Evolutionary conservation across 2,797 vertebrate species (phyloP), one percentile per base, ranked within the genome.

Genomic region (Glyptemys insculpta): DNA sequence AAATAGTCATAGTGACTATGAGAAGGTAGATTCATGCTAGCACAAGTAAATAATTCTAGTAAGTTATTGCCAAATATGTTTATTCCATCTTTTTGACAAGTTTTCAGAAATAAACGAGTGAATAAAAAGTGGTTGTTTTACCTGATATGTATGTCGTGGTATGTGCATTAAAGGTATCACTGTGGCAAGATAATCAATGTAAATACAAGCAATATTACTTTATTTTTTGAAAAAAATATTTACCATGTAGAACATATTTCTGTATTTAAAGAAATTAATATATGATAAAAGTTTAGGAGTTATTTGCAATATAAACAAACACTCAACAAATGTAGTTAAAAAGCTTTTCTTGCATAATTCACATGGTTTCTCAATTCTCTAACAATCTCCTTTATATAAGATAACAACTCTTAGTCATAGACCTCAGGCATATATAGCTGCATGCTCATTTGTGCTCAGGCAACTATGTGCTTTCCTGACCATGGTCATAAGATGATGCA

Each of bases 351-450:
- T 97, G 91, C 89, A 54, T 96, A 97, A 97, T 93, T 92, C 79
- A 81, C 19, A 37, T 79, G 68, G 57, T 97, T 97, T 95, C 96
- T 94, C 92, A 97, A 95, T 94, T 91, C 52, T 79, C 27, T 78
- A 92, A 41, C 44, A 56, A 93, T 95, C 65, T 92, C 76, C 87
- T 94, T 95, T 95, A 94, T 90, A 19, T 85, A 96, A 91, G 91
- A 87, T 95, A 95, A 91, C 87, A 84, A 81, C 84, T 85, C 68
- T 96, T 96, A 97, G 93, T 97, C 96, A 96, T 88, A 94, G 57
- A 44, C 88, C 92, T 95, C 27, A 79, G 56, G 47, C 44, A 8
- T 12, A 27, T 87, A 94, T 94, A 88, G 34, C 83, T 86, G 88
- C 8, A 34, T 90, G 62, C 88, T 94, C 37, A 76, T 93, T 72